Percentiles rank a stretch among this genome's conserved stretches.
phyloP scores from a whole-genome alignment of 2,113 vertebrate species.

The Hydrolagus affinis region DNA sequence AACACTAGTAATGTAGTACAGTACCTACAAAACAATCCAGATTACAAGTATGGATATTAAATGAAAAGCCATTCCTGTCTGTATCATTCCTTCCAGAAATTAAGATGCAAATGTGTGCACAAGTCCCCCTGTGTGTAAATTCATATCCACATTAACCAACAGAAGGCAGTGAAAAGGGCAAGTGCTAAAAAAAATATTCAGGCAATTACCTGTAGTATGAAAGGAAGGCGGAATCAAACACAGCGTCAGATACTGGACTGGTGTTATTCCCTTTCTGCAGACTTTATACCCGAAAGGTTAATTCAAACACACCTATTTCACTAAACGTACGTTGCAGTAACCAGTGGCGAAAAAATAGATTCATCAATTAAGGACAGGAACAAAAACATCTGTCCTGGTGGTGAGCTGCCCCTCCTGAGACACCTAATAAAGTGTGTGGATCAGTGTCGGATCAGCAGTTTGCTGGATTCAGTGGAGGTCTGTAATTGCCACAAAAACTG shows the following conservation, averaged over 20 bases:
- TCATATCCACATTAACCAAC: not conserved
- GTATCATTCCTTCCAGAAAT: not conserved
- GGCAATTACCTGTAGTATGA: conserved; percentile 2
- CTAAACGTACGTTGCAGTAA: not conserved
- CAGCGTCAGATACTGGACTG: not conserved
- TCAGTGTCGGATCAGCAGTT: conserved; percentile 10
- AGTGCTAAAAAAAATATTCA: not conserved
- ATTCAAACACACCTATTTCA: conserved; percentile 17
- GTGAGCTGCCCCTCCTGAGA: not conserved
- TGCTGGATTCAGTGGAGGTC: not conserved
- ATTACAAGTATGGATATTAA: not conserved
- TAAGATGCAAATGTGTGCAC: not conserved
- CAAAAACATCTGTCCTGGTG: not conserved
- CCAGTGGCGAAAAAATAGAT: not conserved
- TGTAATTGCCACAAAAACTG: not conserved
- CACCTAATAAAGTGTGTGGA: not conserved
- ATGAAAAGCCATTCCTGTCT: not conserved
- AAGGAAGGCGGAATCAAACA: not conserved
- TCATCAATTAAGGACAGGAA: not conserved
- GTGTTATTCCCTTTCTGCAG: not conserved
- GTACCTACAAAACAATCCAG: not conserved
- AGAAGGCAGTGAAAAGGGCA: not conserved
- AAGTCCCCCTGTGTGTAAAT: no score
- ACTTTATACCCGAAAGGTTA: not conserved
- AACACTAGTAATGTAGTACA: not conserved